These are phyloP conservation scores for Platanista minor DNA, from an alignment of 2,113 vertebrate genomes.

Conservation along the genomic window DNA sequence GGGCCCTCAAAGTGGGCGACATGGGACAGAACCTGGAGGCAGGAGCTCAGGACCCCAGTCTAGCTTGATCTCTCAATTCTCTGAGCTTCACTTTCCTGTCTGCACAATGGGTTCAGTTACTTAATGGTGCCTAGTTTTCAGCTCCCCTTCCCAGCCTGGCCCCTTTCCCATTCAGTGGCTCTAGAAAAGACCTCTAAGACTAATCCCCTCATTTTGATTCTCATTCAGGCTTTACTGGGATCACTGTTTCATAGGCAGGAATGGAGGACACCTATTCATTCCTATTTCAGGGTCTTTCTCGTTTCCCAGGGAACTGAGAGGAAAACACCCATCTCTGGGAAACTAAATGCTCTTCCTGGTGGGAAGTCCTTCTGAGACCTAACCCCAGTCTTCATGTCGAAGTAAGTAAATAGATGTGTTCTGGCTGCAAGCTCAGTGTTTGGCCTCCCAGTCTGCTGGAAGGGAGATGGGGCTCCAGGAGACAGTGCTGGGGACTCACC, in stretches of 20 bases:
- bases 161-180: not conserved
- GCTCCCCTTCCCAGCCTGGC: not conserved
- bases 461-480: not conserved
- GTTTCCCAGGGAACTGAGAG: not conserved
- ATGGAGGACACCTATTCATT: not conserved
- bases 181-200: not conserved
- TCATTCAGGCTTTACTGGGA: not conserved
- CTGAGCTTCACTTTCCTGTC: not conserved
- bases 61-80: not conserved
- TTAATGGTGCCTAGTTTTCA: not conserved
- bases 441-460: not conserved
- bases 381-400: not conserved
- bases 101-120: not conserved
- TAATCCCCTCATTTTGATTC: not conserved
- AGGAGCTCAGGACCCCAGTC: not conserved
- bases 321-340: not conserved
- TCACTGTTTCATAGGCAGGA: not conserved
- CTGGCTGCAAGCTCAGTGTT: not conserved
- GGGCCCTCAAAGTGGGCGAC: not conserved
- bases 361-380: constrained; percentile 23
- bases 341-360: not conserved
- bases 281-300: not conserved
- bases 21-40: not conserved
- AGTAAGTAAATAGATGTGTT: not conserved
- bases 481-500: constrained; percentile 55